Evolutionary conservation across 2,797 vertebrate species (phyloP).

Genomic region (Parauchenoglanis punctatus): DNA sequence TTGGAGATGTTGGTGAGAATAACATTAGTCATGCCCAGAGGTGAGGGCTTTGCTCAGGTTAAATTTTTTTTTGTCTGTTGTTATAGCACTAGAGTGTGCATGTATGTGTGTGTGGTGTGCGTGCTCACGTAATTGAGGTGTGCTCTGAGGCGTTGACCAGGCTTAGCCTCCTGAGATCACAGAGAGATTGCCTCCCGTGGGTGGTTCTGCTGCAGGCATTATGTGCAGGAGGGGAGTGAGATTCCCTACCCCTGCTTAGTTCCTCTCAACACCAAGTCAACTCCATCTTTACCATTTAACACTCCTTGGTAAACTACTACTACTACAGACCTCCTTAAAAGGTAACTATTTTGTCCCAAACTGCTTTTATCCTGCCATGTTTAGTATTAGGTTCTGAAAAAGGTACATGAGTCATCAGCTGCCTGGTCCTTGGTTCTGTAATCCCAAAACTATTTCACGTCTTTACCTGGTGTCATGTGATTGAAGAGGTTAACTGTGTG

Average conservation of each 20-base stretch:
- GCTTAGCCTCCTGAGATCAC: conserved; percentile 69
- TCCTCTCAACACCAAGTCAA: conserved; percentile 36
- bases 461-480: conserved; percentile 37
- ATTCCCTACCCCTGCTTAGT: conserved; percentile 10
- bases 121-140: conserved; percentile 54
- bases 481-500: conserved; percentile 54
- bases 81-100: conserved; percentile 39
- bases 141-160: conserved; percentile 64
- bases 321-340: not conserved
- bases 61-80: conserved; percentile 35
- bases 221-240: conserved; percentile 46
- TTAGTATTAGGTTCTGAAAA: conserved; percentile 9
- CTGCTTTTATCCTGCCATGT: conserved; percentile 16
- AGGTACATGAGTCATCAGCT: not conserved
- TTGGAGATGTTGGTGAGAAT: conserved; percentile 28
- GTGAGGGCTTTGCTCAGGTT: conserved; percentile 28
- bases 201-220: conserved; percentile 65
- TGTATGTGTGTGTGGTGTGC: conserved; percentile 31
- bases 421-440: conserved; percentile 14
- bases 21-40: conserved; percentile 41
- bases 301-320: not conserved
- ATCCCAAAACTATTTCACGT: conserved; percentile 37
- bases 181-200: conserved; percentile 67
- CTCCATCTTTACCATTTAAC: not conserved
- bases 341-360: not conserved